Evolutionary conservation across 35 echinoderm and acorn worm genomes (phyloP).

Genomic region (Stichopus chloronotus): DNA sequence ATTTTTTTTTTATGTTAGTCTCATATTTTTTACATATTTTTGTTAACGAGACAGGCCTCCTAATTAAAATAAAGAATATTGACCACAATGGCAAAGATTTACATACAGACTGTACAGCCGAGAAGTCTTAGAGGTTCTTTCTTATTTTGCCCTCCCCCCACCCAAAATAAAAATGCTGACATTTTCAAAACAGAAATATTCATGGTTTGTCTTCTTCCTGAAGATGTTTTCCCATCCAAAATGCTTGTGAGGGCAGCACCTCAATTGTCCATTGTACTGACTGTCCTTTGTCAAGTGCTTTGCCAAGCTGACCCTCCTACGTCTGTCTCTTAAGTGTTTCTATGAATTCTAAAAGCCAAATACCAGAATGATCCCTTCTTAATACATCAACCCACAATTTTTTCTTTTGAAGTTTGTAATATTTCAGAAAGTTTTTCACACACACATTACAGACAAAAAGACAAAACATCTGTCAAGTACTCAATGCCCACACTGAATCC

Average conservation of each 20-base stretch:
- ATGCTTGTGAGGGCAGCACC: too few species aligned
- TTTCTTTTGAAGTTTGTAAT: not conserved
- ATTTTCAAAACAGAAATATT: not conserved
- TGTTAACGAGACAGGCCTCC: not conserved
- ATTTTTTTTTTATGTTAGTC: not conserved
- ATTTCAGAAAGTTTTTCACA: not conserved
- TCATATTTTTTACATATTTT: not conserved
- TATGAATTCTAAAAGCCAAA: too few species aligned
- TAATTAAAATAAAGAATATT: not conserved
- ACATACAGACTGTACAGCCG: constrained; percentile 17
- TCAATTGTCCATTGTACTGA: too few species aligned
- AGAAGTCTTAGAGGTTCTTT: not conserved
- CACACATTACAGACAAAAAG: not conserved
- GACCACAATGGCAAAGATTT: constrained; percentile 1
- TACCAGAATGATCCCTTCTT: not conserved
- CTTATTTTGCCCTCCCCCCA: not conserved
- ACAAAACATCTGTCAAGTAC: not conserved
- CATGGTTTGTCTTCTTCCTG: too few species aligned
- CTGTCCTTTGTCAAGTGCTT: too few species aligned
- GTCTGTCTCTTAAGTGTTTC: too few species aligned
- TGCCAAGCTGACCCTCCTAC: too few species aligned
- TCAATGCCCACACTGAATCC: not conserved
- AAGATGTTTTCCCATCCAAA: too few species aligned
- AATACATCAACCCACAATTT: not conserved
- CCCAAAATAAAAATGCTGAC: not conserved